Evolutionary conservation across 2,888 invertebrate species (phyloP).

Genomic region (Ecliptopera silaceata): DNA sequence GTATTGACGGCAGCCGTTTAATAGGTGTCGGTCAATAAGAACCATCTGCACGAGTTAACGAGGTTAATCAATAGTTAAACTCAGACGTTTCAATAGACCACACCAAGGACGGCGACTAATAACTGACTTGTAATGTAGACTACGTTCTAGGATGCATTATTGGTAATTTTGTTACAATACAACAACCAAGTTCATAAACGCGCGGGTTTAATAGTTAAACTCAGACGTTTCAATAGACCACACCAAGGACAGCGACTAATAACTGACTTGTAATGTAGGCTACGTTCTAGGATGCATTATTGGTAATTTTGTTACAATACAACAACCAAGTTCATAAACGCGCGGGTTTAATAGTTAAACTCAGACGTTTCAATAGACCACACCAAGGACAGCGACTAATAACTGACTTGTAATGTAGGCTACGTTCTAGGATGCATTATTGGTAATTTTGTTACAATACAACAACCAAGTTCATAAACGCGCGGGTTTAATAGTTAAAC

Average conservation of each 20-base stretch:
- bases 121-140: background rate
- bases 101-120: background rate
- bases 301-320: background rate
- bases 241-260: background rate
- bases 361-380: slow-evolving; percentile 45
- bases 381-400: background rate
- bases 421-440: background rate
- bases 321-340: background rate
- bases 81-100: slow-evolving; percentile 45
- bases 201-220: slow-evolving; percentile 64
- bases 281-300: background rate
- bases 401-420: background rate
- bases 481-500: slow-evolving; percentile 64
- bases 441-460: background rate
- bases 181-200: background rate
- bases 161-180: background rate
- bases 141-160: background rate
- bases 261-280: background rate
- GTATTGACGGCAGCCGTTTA: slow-evolving; percentile 66
- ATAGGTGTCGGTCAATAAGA: slow-evolving; percentile 74
- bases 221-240: slow-evolving; percentile 45
- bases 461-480: background rate
- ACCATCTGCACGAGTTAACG: slow-evolving; percentile 66
- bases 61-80: slow-evolving; percentile 62
- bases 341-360: slow-evolving; percentile 64